These are phyloP conservation scores for Telmatochromis sp. DNA, from an alignment of 2,113 vertebrate species.

Conservation along the genomic window DNA sequence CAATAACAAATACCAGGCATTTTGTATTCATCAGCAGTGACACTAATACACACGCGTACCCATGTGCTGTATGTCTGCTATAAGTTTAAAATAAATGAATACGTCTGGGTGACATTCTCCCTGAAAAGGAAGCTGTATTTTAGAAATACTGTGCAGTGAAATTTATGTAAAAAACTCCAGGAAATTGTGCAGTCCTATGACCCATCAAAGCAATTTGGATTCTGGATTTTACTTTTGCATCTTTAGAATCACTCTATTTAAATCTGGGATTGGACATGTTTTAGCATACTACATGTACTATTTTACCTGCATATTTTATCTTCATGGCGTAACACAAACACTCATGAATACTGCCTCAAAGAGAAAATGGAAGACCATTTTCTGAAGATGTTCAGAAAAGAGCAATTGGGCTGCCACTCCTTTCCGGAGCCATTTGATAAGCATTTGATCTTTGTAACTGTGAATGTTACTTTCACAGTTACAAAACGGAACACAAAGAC, in stretches of 20 bases:
- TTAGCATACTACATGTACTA: background rate
- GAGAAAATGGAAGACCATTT: background rate
- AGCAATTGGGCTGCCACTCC: conserved; percentile 9
- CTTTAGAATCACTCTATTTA: background rate
- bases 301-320: background rate
- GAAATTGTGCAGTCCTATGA: background rate
- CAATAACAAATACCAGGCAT: background rate
- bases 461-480: conserved; percentile 28
- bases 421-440: conserved; percentile 17
- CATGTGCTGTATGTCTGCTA: background rate
- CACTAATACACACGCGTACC: background rate
- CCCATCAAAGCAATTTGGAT: background rate
- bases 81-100: background rate
- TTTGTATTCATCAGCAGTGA: background rate
- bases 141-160: background rate
- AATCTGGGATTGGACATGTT: background rate
- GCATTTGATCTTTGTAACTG: conserved; percentile 31
- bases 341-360: background rate
- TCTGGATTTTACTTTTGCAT: background rate
- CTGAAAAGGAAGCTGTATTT: background rate
- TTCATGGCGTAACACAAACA: background rate
- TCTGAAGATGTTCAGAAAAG: background rate
- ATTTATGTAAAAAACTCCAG: background rate
- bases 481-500: conserved; percentile 39
- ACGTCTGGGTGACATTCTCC: background rate